phyloP scores from a whole-genome alignment of 2,797 vertebrate species.

The Picus viridis region DNA sequence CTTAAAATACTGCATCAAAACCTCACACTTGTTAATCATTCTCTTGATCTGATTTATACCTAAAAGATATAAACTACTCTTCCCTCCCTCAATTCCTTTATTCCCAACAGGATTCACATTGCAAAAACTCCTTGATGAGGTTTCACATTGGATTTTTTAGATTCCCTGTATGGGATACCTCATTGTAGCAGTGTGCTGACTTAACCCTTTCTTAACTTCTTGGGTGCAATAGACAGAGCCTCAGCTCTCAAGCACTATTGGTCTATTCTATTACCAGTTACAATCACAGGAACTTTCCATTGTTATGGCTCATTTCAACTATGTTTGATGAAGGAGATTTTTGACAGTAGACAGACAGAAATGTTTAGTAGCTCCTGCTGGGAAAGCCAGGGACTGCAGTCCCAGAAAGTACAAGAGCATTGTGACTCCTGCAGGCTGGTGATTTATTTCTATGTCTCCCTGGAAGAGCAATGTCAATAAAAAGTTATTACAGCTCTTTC shows the following conservation, averaged over 20 bases:
- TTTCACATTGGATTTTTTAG: neutral
- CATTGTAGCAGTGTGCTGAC: neutral
- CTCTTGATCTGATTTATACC: slow-evolving; percentile 1
- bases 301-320: neutral
- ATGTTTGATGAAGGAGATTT: neutral
- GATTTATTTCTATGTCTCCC: slow-evolving; percentile 38
- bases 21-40: slow-evolving; percentile 27
- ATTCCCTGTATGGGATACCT: neutral
- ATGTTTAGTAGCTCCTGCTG: neutral
- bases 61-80: neutral
- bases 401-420: neutral
- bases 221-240: neutral
- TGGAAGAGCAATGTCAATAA: slow-evolving; percentile 59
- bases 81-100: neutral
- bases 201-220: neutral
- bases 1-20: slow-evolving; percentile 46
- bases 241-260: neutral
- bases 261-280: neutral
- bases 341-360: neutral
- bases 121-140: neutral
- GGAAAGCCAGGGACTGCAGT: neutral
- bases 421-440: slow-evolving; percentile 11
- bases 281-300: neutral
- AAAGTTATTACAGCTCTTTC: slow-evolving; percentile 62
- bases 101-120: neutral